Percentiles rank a stretch among this genome's conserved stretches.
Evolutionary conservation across 2,888 invertebrate species (phyloP).

Genomic region (Tipula unca): DNA sequence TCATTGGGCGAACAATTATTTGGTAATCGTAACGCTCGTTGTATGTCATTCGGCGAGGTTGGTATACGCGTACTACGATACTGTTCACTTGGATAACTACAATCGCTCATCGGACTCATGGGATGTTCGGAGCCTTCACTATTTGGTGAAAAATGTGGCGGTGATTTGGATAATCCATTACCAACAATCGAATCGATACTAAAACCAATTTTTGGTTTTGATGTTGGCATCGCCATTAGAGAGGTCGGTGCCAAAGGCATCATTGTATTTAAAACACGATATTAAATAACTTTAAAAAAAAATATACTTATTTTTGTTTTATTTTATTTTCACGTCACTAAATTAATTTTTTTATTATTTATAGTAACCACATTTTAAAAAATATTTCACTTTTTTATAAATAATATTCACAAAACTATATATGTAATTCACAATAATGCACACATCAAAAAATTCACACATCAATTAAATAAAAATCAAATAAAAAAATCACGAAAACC

Average conservation of each 20-base stretch:
- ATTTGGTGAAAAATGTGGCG: conserved; percentile 24
- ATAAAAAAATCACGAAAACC: neutral
- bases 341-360: conserved; percentile 14
- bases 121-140: conserved; percentile 26
- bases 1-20: conserved; percentile 24
- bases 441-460: neutral
- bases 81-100: conserved; percentile 22
- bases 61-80: neutral
- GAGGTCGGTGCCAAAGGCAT: conserved; percentile 93
- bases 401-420: neutral
- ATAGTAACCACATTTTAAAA: neutral
- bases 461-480: neutral
- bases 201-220: conserved; percentile 89
- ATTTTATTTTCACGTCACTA: neutral
- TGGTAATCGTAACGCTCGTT: conserved; percentile 21
- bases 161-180: conserved; percentile 41
- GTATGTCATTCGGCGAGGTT: conserved; percentile 21
- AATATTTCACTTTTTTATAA: neutral
- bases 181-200: conserved; percentile 92
- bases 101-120: conserved; percentile 25
- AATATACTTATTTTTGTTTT: neutral
- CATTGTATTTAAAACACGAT: conserved; percentile 47
- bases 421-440: neutral
- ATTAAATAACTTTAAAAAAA: neutral
- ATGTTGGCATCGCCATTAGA: conserved; percentile 76